phyloP scores from a whole-genome alignment of 2,888 invertebrate genomes.

The Cheilosia impressa region DNA sequence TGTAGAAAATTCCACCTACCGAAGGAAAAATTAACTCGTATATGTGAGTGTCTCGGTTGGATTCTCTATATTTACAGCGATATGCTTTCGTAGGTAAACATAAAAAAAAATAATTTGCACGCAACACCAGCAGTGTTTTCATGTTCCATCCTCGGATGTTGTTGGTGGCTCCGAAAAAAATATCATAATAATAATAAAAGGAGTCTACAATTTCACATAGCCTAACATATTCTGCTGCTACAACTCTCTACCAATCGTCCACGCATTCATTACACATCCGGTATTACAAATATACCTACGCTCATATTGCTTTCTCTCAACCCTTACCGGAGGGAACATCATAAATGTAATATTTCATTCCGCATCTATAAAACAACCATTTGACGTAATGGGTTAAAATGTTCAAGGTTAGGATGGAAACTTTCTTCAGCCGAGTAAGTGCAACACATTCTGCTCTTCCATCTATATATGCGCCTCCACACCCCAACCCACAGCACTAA shows the following conservation, averaged over 20 bases:
- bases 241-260: slow-evolving; percentile 18
- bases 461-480: background rate
- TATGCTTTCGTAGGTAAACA: slow-evolving; percentile 24
- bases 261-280: slow-evolving; percentile 53
- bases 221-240: slow-evolving; percentile 9
- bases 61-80: slow-evolving; percentile 25
- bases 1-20: background rate
- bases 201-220: slow-evolving; percentile 51
- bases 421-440: slow-evolving; percentile 43
- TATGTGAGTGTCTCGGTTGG: slow-evolving; percentile 53
- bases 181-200: slow-evolving; percentile 71
- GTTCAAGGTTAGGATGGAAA: slow-evolving; percentile 72
- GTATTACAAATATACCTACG: background rate
- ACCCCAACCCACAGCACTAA: slow-evolving; percentile 3
- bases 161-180: slow-evolving; percentile 70
- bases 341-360: slow-evolving; percentile 74
- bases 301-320: background rate
- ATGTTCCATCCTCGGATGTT: slow-evolving; percentile 48
- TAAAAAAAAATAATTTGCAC: background rate
- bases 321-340: slow-evolving; percentile 12
- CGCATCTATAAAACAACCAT: slow-evolving; percentile 74
- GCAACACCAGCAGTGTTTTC: slow-evolving; percentile 47
- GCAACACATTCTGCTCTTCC: slow-evolving; percentile 59
- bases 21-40: slow-evolving; percentile 48
- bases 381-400: slow-evolving; percentile 74